phyloP scores from a whole-genome alignment of 1,140 invertebrate species.

The Lanistes nyassanus region DNA sequence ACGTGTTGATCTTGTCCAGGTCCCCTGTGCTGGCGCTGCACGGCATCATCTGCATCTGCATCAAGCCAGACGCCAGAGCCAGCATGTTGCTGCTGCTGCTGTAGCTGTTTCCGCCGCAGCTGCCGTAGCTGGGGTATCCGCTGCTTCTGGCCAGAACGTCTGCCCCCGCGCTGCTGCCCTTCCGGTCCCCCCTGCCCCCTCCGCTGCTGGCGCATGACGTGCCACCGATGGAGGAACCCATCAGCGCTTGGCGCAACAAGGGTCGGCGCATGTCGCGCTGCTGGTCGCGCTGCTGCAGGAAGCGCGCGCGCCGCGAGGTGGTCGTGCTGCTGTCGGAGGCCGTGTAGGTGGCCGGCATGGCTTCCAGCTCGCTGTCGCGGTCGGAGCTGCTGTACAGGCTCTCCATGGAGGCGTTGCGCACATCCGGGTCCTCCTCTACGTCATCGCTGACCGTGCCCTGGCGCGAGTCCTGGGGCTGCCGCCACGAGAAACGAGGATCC shows the following conservation, averaged over 20 bases:
- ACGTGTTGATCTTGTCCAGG: conserved; percentile 26
- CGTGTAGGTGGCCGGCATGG: conserved; percentile 12
- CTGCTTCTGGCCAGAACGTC: not conserved
- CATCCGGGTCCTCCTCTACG: conserved; percentile 33
- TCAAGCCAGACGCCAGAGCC: not conserved
- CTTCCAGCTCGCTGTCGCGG: conserved; percentile 35
- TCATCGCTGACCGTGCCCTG: conserved; percentile 37
- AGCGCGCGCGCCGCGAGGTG: not conserved
- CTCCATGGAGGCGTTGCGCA: conserved; percentile 38
- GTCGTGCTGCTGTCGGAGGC: not conserved
- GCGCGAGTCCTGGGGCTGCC: conserved; percentile 24
- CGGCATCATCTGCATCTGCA: conserved; percentile 3
- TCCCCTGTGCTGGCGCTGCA: conserved; percentile 30
- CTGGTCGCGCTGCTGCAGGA: conserved; percentile 9
- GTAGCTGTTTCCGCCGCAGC: conserved; percentile 2
- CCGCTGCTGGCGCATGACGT: not conserved
- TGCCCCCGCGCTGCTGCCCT: not conserved
- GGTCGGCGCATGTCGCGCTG: conserved; percentile 14
- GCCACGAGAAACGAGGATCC: conserved; percentile 21
- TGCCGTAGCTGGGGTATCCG: conserved; percentile 17
- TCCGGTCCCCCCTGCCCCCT: not conserved
- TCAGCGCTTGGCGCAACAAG: conserved; percentile 19
- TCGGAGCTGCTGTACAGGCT: conserved; percentile 39
- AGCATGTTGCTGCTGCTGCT: conserved; percentile 6
- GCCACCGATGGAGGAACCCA: conserved; percentile 20